Conservation (phyloP, 2,797 vertebrate genomes). For the Coluber constrictor region DNA sequence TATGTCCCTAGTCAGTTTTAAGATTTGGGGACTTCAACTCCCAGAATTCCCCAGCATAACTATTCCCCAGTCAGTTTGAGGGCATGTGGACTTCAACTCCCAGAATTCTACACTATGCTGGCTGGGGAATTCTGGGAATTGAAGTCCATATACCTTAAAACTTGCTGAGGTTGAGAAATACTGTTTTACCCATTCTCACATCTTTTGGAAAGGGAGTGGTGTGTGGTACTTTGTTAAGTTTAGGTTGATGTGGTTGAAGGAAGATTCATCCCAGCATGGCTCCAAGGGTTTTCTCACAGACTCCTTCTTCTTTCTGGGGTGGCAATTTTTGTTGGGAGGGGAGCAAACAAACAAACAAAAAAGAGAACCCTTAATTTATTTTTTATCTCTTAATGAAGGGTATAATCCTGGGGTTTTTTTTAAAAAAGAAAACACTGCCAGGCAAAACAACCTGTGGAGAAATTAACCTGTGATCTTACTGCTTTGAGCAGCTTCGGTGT, state of each 20-base stretch:
- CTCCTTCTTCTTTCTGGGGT: constrained; percentile 44
- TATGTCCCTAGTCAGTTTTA: too few species aligned
- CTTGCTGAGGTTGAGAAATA: background rate
- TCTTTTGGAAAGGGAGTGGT: constrained; percentile 26
- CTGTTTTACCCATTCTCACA: constrained; percentile 12
- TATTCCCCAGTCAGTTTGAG: background rate
- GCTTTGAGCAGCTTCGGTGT: constrained; percentile 9
- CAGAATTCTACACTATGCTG: background rate
- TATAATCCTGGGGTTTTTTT: background rate
- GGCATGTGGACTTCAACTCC: background rate
- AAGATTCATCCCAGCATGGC: constrained; percentile 12
- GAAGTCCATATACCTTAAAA: background rate
- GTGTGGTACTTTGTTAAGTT: constrained; percentile 22
- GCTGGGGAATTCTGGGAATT: background rate
- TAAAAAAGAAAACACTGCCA: constrained; percentile 13
- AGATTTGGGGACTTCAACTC: too few species aligned
- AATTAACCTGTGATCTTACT: constrained; percentile 16
- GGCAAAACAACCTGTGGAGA: constrained; percentile 26
- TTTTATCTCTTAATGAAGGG: constrained; percentile 37
- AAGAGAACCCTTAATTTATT: constrained; percentile 15
- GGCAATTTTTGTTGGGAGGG: constrained; percentile 36
- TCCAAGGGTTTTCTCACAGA: constrained; percentile 45
- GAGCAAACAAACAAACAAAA: constrained; percentile 2
- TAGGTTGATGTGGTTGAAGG: background rate
- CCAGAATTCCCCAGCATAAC: too few species aligned